Percentiles rank a stretch among this genome's conserved stretches.
phyloP scores from a whole-genome alignment of 2,888 invertebrate genomes.

The Julus scanicus region DNA sequence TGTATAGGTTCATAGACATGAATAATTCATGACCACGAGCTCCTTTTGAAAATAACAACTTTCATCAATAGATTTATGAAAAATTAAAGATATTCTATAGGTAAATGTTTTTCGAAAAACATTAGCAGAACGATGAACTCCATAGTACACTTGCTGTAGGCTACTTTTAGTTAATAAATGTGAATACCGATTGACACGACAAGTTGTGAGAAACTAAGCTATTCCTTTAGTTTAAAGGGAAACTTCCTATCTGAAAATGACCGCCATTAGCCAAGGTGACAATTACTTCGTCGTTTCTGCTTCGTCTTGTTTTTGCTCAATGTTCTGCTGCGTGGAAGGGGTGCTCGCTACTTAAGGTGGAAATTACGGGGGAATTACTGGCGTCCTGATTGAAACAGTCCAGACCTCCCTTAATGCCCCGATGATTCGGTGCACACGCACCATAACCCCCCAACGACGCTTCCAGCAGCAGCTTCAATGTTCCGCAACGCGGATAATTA shows the following conservation, averaged over 20 bases:
- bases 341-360: constrained; percentile 21
- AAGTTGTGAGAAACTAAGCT: no score
- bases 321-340: not conserved
- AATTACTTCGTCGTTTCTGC: not conserved
- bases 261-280: constrained; percentile 38
- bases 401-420: constrained; percentile 14
- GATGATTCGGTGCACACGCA: not conserved
- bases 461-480: constrained; percentile 1
- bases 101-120: no score
- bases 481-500: constrained; percentile 50
- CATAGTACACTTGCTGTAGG: no score
- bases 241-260: not conserved
- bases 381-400: constrained; percentile 46
- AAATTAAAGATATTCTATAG: no score
- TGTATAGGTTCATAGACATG: no score
- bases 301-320: constrained; percentile 12
- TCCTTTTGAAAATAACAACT: no score
- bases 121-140: no score
- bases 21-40: no score
- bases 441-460: constrained; percentile 43
- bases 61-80: no score
- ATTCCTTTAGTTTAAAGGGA: not conserved
- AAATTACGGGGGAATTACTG: constrained; percentile 20
- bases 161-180: no score
- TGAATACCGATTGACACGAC: no score